Base-by-base conservation (phyloP, 2,113 vertebrate genomes). In the Corythaeola cristata region DNA sequence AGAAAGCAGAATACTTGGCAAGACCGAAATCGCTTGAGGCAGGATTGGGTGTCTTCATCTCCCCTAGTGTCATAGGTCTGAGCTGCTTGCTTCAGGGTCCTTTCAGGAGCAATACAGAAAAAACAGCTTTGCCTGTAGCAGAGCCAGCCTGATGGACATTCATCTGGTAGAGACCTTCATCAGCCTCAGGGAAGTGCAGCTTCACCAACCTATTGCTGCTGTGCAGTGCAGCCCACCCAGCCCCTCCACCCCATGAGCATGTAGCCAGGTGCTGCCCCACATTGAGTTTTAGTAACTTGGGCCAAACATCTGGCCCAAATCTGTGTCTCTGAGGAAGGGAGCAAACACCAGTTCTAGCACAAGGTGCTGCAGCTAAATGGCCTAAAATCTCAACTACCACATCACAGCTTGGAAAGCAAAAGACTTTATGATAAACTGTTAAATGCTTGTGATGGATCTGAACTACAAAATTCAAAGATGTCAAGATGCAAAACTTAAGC, bases 1-100 rank as follows among this genome's bases (percentile, higher is more conserved):
- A 63, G 32, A 59, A 63, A 79, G 11, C 8, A 90, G 44, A 79
- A n/a, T 35, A 55, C 10, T 50, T 55, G 24, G 32, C 30, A 94
- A 75, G 52, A 56, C 33, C 4, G 2, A 62, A 81, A 58, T 22
- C 35, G 8, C 39, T 3, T 33, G 16, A n/a, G 41, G 56, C 11
- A 71, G 4, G 12, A 82, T 2, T 41, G 4, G 22, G 15, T 41
- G 22, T 22, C 39, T 55, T 59, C 39, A 19, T n/a, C 17, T 72
- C 28, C 24, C 8, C 56, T 6, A 4, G 8, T 15, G 11, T 7
- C 1, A 0, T 8, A 9, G 2, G 24, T 19, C n/a, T 17, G 15
- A 79, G 37, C 37, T 79, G 7, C 26, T 71, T 27, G 13, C 21
- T 64, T 30, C 72, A 67, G 58, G 30, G 15, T 80, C 53, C 14